Percentiles rank a stretch among this genome's conserved stretches.
Conservation (phyloP, 2,113 vertebrate genomes). For the Petrocephalus zakoni region DNA sequence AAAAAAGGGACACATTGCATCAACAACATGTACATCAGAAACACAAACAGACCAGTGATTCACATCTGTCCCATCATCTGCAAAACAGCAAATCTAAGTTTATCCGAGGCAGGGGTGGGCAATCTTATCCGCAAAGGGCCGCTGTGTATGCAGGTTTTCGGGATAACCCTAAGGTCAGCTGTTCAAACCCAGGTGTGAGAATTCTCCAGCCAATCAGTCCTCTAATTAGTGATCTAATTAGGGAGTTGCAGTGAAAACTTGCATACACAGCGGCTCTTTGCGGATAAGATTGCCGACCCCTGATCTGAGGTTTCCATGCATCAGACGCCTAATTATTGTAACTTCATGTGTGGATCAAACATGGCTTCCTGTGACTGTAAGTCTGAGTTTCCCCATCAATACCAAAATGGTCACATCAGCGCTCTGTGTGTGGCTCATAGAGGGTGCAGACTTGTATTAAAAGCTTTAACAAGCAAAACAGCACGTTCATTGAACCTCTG, state of each 20-base stretch:
- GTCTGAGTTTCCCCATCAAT: background rate
- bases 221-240: too few relatives aligned
- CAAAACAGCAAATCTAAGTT: background rate
- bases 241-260: too few relatives aligned
- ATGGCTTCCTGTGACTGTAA: background rate
- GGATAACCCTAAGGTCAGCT: too few relatives aligned
- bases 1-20: background rate
- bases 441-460: background rate
- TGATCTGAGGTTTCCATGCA: background rate
- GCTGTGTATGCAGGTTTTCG: too few relatives aligned
- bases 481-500: background rate
- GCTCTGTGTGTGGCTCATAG: background rate
- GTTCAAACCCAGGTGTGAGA: too few relatives aligned
- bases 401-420: background rate
- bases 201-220: too few relatives aligned
- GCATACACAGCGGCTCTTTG: too few relatives aligned
- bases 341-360: background rate
- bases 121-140: too few relatives aligned
- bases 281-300: too few relatives aligned
- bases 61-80: background rate
- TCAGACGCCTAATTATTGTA: background rate
- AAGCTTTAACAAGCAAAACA: background rate
- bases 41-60: background rate
- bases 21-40: background rate
- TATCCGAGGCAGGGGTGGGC: too few relatives aligned